A percentile compares a stretch with the other conserved stretches of the same genome.
phyloP scores from a whole-genome alignment of 2,113 vertebrate genomes.

The Macaca fascicularis region DNA sequence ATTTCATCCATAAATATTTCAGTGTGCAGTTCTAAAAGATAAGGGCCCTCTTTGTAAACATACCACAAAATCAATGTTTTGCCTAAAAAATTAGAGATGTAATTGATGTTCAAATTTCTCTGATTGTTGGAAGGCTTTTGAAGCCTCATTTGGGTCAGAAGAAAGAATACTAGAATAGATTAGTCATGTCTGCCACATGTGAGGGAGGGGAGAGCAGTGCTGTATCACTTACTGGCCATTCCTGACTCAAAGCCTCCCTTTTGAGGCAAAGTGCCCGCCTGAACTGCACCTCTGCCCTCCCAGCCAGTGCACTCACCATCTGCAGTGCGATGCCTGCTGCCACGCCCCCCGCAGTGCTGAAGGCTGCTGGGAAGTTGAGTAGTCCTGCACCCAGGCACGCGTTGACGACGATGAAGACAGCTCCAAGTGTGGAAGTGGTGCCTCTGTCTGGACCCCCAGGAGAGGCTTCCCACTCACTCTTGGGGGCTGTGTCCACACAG shows the following conservation, averaged over 20 bases:
- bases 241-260: not conserved
- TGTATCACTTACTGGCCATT: not conserved
- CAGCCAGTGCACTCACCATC: constrained; percentile 86
- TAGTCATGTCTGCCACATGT: not conserved
- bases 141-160: not conserved
- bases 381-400: constrained; percentile 96
- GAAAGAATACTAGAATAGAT: not conserved
- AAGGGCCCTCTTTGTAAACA: not conserved
- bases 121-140: not conserved
- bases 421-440: constrained; percentile 87
- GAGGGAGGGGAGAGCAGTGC: no score
- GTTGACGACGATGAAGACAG: constrained; percentile 96
- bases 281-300: rapidly evolving
- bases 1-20: constrained; percentile 4
- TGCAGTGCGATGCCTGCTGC: constrained; percentile 91
- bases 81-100: not conserved
- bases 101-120: not conserved
- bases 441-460: constrained; percentile 24
- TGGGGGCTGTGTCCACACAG: constrained; percentile 85
- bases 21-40: not conserved
- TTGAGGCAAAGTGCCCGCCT: not conserved
- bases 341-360: constrained; percentile 93
- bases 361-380: constrained; percentile 97
- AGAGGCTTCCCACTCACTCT: constrained; percentile 67
- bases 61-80: not conserved